These are phyloP conservation scores for Leucoma salicis DNA, from an alignment of 2,888 invertebrate species.

Conservation along the genomic window DNA sequence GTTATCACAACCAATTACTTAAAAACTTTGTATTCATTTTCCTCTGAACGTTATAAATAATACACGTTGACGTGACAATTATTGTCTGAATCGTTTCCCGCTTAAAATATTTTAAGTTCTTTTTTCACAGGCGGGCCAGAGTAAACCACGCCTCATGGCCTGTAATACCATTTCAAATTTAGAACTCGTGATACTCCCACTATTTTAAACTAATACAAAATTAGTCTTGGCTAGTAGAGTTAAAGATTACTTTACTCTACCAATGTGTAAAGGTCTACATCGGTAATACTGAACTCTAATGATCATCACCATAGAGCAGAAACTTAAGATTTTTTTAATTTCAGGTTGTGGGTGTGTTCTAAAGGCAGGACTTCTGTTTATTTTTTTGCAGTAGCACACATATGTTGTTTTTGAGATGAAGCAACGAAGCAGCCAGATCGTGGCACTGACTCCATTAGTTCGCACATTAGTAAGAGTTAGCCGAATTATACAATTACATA, in stretches of 20 bases:
- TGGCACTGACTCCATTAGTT: constrained; percentile 76
- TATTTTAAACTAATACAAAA: constrained; percentile 25
- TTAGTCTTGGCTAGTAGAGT: constrained; percentile 34
- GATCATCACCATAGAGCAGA: constrained; percentile 36
- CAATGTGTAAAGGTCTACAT: constrained; percentile 9
- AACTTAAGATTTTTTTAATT: constrained; percentile 23
- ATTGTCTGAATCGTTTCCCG: constrained; percentile 67
- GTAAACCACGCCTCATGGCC: constrained; percentile 58
- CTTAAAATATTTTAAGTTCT: constrained; percentile 43
- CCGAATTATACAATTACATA: constrained; percentile 79
- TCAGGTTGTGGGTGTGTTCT: constrained; percentile 62
- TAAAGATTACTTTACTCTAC: constrained; percentile 38
- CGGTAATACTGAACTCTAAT: constrained; percentile 37
- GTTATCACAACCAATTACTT: constrained; percentile 75
- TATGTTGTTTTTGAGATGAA: constrained; percentile 57
- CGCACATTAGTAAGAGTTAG: constrained; percentile 79
- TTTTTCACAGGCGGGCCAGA: constrained; percentile 47
- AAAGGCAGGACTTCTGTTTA: constrained; percentile 45
- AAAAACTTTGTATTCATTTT: constrained; percentile 70
- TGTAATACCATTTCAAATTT: constrained; percentile 45
- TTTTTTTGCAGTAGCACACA: constrained; percentile 55
- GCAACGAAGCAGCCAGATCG: constrained; percentile 69
- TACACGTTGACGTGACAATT: constrained; percentile 75
- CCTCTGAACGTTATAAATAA: constrained; percentile 69
- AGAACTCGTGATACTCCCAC: constrained; percentile 51